Evolutionary conservation across 2,797 vertebrate species (phyloP), one percentile per base, ranked within the genome.

Genomic region (Sardinella longiceps): DNA sequence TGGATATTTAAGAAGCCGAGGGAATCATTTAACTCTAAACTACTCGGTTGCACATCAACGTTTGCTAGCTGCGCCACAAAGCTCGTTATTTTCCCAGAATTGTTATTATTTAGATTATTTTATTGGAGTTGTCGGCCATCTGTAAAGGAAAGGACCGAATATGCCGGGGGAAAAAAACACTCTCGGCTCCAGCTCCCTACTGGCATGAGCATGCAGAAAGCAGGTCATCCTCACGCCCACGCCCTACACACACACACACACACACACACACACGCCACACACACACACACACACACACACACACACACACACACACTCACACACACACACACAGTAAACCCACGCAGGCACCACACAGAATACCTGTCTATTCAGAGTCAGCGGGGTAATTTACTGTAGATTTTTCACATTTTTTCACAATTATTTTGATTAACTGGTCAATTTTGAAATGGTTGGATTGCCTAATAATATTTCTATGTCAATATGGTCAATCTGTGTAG

Each of bases 141-240:
- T 58, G 56, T 58, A 58, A n/a, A 25, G 6, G 51, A 15, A 50
- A 14, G 7, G 51, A 56, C 51, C 23, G 23, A 0, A 25, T 58
- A 25, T 25, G 56, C 23, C 25, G 56, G 51, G 43, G 7, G 3
- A 46, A 53, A 53, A 58, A 58, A 58, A 58, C 5, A 1, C 5
- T 2, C 18, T 33, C 28, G 20, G 30, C 9, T 33, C 66, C 70
- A 37, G 30, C 9, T 33, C 66, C 70, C 33, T 18, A 77, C 70
- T 20, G 70, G 33, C 33, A 25, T 84, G 85, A 83, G 81, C 81
- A 39, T 82, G 85, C 84, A 83, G 53, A 82, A 85, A 70, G 28
- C n/a, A 85, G 82, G 66, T 83, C 56, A 82, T 43, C 70, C 60
- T 50, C n/a, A 85, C 70, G 37, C 83, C 80, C 33, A 84, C 25